Evolutionary conservation across 2,113 vertebrate species (phyloP), one percentile per base, ranked within the genome.

Genomic region (Hassar affinis): DNA sequence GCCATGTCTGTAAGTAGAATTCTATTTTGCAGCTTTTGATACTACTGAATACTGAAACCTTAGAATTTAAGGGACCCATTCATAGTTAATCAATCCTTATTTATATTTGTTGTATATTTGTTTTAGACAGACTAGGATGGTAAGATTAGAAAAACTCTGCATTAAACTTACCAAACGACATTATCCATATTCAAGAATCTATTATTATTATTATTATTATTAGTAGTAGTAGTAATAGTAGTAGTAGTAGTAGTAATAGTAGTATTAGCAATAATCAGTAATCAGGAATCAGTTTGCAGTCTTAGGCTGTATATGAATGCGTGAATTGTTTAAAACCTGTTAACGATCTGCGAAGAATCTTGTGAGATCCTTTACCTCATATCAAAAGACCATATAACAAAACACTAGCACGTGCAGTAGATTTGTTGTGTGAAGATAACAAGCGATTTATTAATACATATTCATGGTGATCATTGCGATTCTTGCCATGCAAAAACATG

Each of bases 1-100:
- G 82, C 72, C 61, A 88, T 88, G 87, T 84, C 72, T 77, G 87
- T 88, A 78, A 85, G 87, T 86, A 83, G 51, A 27, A 47, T 76
- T 27, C n/a, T 54, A 10, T 64, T 71, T 75, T 49, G 72, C 47
- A 52, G 15, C 6, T 20, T 51, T 56, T 77, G 25, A 27, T 25
- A n/a, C n/a, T n/a, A n/a, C n/a, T n/a, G n/a, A n/a, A 38, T 5
- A 75, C 27, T 75, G 49, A 52, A 4, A 33, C 27, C 11, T 75
- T 75, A 6, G 17, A 7, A 20, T 52, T 20, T 52, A 51, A 51
- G 0, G 25, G 17, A 5, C 18, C 4, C 11, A 54, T 56, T 56
- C 22, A 56, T 22, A n/a, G n/a, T n/a, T n/a, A n/a, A n/a, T 18
- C 1, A 49, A 56, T 17, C 9, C 20, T 77, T 52, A 59, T n/a